A percentile compares a stretch with the other conserved stretches of the same genome.
phyloP scores from a whole-genome alignment of 2,797 vertebrate species.

The Sarcophilus harrisii region DNA sequence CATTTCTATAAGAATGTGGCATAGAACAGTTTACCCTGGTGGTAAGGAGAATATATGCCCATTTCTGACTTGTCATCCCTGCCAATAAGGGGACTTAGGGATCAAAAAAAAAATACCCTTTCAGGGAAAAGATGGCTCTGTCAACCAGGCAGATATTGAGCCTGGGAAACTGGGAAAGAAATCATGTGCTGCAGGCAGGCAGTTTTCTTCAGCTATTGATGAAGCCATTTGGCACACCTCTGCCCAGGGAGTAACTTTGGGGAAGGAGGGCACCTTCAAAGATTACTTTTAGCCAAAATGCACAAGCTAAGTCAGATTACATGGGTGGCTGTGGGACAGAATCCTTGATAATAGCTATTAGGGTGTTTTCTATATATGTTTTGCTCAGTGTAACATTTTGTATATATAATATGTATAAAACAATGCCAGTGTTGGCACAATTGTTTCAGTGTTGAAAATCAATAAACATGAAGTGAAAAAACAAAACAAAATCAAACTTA shows the following conservation, averaged over 20 bases:
- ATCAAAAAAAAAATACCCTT: not conserved
- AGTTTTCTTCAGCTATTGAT: constrained; percentile 56
- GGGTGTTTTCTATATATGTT: constrained; percentile 42
- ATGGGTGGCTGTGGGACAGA: constrained; percentile 19
- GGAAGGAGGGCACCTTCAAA: constrained; percentile 52
- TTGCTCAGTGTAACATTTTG: not conserved
- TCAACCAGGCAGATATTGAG: constrained; percentile 49
- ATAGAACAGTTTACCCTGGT: constrained; percentile 68
- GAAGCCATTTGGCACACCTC: constrained; percentile 39
- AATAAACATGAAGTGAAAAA: constrained; percentile 74
- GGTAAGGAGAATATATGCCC: constrained; percentile 59
- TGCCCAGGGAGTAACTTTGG: constrained; percentile 34
- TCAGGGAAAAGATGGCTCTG: not conserved
- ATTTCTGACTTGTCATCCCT: not conserved
- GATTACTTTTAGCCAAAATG: constrained; percentile 61
- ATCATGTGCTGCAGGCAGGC: constrained; percentile 66
- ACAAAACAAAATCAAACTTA: constrained; percentile 19
- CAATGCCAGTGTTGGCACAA: constrained; percentile 40
- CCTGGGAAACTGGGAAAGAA: constrained; percentile 37
- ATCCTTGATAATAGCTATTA: constrained; percentile 41
- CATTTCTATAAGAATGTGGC: constrained; percentile 10
- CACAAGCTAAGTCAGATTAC: constrained; percentile 22
- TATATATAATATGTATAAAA: not conserved
- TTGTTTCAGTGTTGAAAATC: constrained; percentile 54
- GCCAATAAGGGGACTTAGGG: not conserved